A percentile compares a stretch with the other conserved stretches of the same genome.
Conservation (phyloP, 1,140 invertebrate genomes). For the Temnothorax longispinosus region DNA sequence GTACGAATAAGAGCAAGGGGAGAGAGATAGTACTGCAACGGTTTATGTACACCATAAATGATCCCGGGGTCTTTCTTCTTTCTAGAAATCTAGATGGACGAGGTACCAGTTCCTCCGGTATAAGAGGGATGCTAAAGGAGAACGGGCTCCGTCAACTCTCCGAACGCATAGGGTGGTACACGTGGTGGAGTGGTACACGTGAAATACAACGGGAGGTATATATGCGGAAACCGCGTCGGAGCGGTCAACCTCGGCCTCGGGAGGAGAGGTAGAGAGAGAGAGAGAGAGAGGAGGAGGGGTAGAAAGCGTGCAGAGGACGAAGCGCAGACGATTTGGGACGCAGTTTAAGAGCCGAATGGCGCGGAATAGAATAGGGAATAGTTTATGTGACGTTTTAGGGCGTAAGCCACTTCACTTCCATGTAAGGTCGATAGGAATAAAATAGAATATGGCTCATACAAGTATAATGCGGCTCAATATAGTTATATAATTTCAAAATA, state of each 20-base stretch:
- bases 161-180: slow-evolving; percentile 33
- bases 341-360: not conserved
- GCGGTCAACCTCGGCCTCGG: slow-evolving; percentile 48
- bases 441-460: not conserved
- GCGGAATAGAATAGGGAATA: slow-evolving; percentile 30
- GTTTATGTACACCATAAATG: slow-evolving; percentile 57
- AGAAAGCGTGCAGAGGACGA: slow-evolving; percentile 16
- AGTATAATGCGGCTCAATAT: not conserved
- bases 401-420: slow-evolving; percentile 19
- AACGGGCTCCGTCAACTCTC: slow-evolving; percentile 61
- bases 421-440: slow-evolving; percentile 27
- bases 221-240: slow-evolving; percentile 51
- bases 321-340: not conserved
- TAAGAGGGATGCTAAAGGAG: slow-evolving; percentile 48
- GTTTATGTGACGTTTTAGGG: slow-evolving; percentile 53
- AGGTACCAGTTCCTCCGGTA: slow-evolving; percentile 45
- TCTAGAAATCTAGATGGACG: not conserved
- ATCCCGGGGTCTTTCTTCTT: not conserved
- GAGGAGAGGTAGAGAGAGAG: not conserved
- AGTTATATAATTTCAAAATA: not conserved
- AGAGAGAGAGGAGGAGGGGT: too few species aligned
- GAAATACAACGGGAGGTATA: not conserved
- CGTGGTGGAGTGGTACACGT: not conserved
- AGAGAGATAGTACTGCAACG: slow-evolving; percentile 23
- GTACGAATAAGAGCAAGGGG: slow-evolving; percentile 54